These are phyloP conservation scores for Fratercula arctica DNA, from an alignment of 2,797 vertebrate species.

Conservation along the genomic window DNA sequence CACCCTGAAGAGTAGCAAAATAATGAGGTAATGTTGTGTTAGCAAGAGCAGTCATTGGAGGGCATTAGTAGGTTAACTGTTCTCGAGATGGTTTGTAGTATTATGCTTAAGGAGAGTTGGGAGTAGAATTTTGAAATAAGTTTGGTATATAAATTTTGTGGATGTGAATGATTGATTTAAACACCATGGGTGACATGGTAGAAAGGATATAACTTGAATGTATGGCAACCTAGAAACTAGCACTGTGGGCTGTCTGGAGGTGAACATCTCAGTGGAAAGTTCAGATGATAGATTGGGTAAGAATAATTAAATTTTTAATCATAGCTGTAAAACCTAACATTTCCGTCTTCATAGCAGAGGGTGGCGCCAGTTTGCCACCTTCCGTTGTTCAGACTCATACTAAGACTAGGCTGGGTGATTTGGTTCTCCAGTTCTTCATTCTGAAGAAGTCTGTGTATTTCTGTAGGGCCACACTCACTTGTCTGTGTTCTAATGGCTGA, in stretches of 20 bases:
- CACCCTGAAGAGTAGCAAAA: background rate
- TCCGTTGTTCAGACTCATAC: constrained; percentile 68
- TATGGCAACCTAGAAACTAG: background rate
- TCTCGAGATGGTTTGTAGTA: background rate
- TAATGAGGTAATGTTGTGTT: background rate
- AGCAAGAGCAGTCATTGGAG: background rate
- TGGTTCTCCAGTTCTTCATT: fast-evolving
- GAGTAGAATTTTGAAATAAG: background rate
- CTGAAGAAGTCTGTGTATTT: background rate
- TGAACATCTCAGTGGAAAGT: background rate
- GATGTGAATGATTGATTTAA: background rate
- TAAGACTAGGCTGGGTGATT: background rate
- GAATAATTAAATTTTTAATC: background rate
- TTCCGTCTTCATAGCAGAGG: background rate
- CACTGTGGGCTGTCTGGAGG: background rate
- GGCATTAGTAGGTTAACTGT: background rate
- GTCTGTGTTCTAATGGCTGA: background rate
- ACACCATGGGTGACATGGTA: background rate
- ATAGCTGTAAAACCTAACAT: background rate
- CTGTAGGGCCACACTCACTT: fast-evolving
- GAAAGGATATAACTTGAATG: background rate
- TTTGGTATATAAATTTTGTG: background rate
- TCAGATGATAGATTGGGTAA: background rate
- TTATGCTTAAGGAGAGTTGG: background rate
- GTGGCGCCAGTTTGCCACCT: background rate